Base-by-base conservation (phyloP, 2,113 vertebrate genomes). In the Eclectus roratus region DNA sequence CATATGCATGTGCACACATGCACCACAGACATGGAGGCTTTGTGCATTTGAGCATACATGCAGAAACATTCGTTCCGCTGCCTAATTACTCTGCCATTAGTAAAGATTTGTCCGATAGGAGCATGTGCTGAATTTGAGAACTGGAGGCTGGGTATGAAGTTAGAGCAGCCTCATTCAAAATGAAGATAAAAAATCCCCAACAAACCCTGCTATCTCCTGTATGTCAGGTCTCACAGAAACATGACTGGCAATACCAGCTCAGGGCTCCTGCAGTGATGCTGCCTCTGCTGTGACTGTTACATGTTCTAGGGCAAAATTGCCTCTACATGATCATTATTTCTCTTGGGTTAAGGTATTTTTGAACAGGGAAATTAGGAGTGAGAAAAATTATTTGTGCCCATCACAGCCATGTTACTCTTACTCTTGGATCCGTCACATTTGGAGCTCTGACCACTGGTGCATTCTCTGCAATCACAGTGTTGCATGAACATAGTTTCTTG, bases 111-210 rank as follows among this genome's bases (percentile, higher is more conserved):
- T 77, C 63, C 11, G 2, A 28, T 64, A 56, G 13, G 25, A 72
- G 31, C 23, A 28, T 8, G 15, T 76, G 55, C 31, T 35, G 71
- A 78, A 64, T 64, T 74, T 69, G 29, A 46, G 80, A 94, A 66
- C 10, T 47, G 71, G 13, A 55, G 6, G 1, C 10, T 56, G 35
- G 6, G 10, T 61, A 1, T 56, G 91, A 78, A 81, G 65, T 72
- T 84, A 69, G 41, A 84, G 31, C 61, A 84, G 28, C 25, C 56
- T 94, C 46, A 71, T 94, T 93, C 52, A 93, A 93, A 86, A 79
- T 44, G 28, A 93, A 80, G 0, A 1, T n/a, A 85, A 89, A 73
- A 93, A 64, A 46, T 10, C 41, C 63, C 55, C 65, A 81, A 11
- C 35, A 63, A 44, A 84, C 58, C 25, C n/a, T 88, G 44, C 35